These are phyloP conservation scores for Drosophila lutescens DNA, from an alignment of 2,888 invertebrate genomes.

Conservation along the genomic window DNA sequence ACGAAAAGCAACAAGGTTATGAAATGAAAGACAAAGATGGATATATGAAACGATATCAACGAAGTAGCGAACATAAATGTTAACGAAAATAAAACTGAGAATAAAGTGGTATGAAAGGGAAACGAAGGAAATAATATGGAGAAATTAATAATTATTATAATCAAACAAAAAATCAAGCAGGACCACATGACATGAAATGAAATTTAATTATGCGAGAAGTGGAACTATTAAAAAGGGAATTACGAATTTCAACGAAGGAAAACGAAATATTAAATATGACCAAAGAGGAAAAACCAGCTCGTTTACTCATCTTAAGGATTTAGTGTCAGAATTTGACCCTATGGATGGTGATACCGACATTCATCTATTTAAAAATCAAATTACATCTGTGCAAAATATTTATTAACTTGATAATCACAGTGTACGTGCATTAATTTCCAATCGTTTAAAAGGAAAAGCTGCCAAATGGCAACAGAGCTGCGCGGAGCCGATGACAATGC, in stretches of 20 bases:
- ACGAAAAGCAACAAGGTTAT: not conserved
- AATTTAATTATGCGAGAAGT: not conserved
- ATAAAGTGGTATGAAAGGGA: not conserved
- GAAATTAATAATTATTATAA: not conserved
- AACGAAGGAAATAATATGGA: not conserved
- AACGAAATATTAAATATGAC: not conserved
- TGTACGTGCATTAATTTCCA: not conserved
- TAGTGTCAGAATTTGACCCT: not conserved
- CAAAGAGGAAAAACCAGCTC: not conserved
- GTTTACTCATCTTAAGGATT: not conserved
- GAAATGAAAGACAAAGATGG: not conserved
- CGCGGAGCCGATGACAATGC: no score
- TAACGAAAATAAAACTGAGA: not conserved
- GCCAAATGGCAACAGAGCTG: no score
- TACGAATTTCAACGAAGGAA: not conserved
- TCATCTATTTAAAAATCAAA: not conserved
- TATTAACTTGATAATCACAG: not conserved
- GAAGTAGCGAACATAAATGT: not conserved
- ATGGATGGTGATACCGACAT: not conserved
- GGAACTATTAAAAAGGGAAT: not conserved
- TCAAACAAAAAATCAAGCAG: not conserved
- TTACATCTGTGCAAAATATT: not conserved
- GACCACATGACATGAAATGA: conserved; percentile 1
- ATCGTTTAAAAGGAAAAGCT: no score
- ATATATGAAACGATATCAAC: not conserved